Evolutionary conservation across 2,888 invertebrate species (phyloP).

Genomic region (Stenoptilia bipunctidactyla): DNA sequence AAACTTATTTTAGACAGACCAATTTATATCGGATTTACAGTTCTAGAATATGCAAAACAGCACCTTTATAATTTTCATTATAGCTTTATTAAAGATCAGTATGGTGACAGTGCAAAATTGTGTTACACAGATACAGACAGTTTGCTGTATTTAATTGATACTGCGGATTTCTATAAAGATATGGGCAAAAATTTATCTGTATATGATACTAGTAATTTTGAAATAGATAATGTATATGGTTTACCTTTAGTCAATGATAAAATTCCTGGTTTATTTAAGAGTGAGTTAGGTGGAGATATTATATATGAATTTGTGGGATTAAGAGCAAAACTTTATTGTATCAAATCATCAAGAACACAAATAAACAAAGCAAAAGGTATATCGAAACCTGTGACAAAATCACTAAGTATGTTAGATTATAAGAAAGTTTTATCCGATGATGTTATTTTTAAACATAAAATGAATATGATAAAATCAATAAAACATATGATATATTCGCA

Average conservation of each 20-base stretch:
- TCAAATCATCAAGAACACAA: conserved; percentile 6
- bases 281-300: conserved; percentile 12
- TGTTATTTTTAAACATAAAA: too few relatives aligned
- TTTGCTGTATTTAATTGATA: background rate
- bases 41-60: conserved; percentile 10
- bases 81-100: conserved; percentile 5
- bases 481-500: too few relatives aligned
- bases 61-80: conserved; percentile 13
- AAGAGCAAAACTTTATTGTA: conserved; percentile 12
- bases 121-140: background rate
- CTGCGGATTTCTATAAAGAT: too few relatives aligned
- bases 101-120: background rate
- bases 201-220: too few relatives aligned
- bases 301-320: conserved; percentile 12
- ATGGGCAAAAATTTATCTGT: conserved; percentile 6
- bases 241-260: too few relatives aligned
- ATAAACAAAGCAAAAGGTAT: background rate
- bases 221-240: too few relatives aligned
- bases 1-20: conserved; percentile 9
- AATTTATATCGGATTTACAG: too few relatives aligned
- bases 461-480: too few relatives aligned
- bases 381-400: too few relatives aligned
- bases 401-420: too few relatives aligned
- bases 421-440: too few relatives aligned
- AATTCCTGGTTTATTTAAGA: conserved; percentile 9